Base-by-base conservation (phyloP, 2,113 vertebrate genomes). In the Pteronura brasiliensis region DNA sequence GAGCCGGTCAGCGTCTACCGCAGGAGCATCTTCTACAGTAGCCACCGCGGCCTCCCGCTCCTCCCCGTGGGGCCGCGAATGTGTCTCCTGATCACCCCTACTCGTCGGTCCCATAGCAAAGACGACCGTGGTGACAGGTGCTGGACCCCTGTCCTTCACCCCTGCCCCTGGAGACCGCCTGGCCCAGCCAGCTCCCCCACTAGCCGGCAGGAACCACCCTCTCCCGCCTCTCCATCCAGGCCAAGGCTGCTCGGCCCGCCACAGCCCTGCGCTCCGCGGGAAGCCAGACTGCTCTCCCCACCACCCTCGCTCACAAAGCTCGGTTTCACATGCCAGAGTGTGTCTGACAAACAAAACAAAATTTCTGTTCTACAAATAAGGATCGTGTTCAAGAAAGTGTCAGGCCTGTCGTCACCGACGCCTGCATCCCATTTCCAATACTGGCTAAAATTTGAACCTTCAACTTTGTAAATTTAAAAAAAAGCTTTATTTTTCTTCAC, bases 371-470 rank as follows among this genome's bases (percentile, higher is more conserved):
- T 17, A n/a, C 23, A 96, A 94, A 93, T 9, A 85, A 80, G 65
- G 21, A 90, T 21, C 12, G 0, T 3, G 59, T 29, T 86, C 86
- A 52, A 82, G 34, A 88, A 47, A 20, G 34, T 3, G 36, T 42
- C 27, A 7, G 21, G 5, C 57, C 65, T 80, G 85, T 86, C 89
- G 20, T 59, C 89, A 1, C 61, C 3, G 6, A 10, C 89, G 72
- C 92, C 96, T 96, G 88, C 65, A 29, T 36, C 87, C 57, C 96
- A 72, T 95, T 96, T 44, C 63, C 96, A 81, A 4, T 3, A 20
- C 5, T 27, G 89, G 69, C 90, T 86, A 47, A 34, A 69, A 63
- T 85, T 1, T 34, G 49, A 85, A 42, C 77, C 63, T 27, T n/a
- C 76, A 9, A 18, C 88, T 90, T 83, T 23, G 2, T 27, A 47